phyloP scores from a whole-genome alignment of 2,797 vertebrate species.

The Phalanger gymnotis region DNA sequence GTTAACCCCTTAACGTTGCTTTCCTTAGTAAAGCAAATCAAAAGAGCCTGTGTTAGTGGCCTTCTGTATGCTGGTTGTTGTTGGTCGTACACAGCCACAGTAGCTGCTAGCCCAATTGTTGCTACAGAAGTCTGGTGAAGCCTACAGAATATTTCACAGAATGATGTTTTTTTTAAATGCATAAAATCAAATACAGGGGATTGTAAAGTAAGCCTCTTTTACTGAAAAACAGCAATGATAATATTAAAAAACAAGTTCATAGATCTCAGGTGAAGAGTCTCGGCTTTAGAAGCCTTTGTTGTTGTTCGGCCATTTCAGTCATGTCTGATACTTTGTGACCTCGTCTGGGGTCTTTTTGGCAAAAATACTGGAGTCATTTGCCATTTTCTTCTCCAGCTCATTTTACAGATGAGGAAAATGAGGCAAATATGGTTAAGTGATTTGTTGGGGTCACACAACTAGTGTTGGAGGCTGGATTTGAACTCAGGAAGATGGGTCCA shows the following conservation, averaged over 20 bases:
- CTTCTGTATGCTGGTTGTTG: too few species aligned
- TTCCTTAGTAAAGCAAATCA: too few species aligned
- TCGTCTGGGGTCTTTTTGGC: not conserved
- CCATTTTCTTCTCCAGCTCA: not conserved
- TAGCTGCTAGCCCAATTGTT: too few species aligned
- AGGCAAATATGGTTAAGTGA: not conserved
- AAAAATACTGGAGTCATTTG: not conserved
- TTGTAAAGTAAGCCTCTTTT: not conserved
- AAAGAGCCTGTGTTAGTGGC: too few species aligned
- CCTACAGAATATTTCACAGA: not conserved
- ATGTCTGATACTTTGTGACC: not conserved
- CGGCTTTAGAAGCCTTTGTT: not conserved
- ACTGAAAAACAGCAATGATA: not conserved
- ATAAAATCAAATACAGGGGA: not conserved
- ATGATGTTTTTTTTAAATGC: not conserved
- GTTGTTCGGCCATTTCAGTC: not conserved
- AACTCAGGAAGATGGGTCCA: not conserved
- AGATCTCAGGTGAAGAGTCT: not conserved
- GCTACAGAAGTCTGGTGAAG: not conserved
- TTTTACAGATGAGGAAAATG: not conserved
- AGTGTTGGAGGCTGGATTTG: not conserved
- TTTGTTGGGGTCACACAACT: not conserved
- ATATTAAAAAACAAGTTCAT: not conserved
- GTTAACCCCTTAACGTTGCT: too few species aligned
- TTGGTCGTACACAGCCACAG: too few species aligned